Conservation (phyloP, 1,140 invertebrate species). For the Apis florea region DNA sequence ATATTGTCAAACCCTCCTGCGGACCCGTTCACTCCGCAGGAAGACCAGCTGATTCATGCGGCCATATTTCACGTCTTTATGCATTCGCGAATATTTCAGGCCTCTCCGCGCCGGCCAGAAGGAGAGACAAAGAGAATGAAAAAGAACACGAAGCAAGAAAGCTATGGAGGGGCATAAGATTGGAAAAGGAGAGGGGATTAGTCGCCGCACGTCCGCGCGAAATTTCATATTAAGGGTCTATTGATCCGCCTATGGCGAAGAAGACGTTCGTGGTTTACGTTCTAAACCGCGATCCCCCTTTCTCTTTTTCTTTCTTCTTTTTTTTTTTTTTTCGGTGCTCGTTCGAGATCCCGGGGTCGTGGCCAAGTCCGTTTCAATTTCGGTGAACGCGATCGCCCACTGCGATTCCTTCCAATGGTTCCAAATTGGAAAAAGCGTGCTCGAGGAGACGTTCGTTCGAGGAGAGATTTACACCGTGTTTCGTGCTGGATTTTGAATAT, state of each 20-base stretch:
- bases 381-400: not conserved
- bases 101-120: conserved; percentile 38
- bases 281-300: conserved; percentile 22
- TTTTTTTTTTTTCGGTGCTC: not conserved
- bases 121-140: conserved; percentile 24
- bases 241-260: conserved; percentile 50
- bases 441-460: not conserved
- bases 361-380: conserved; percentile 4
- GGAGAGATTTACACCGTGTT: too few relatives aligned
- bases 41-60: conserved; percentile 74
- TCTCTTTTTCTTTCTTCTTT: not conserved
- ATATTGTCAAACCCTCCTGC: conserved; percentile 74
- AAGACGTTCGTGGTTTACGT: conserved; percentile 53
- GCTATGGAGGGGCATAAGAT: conserved; percentile 8
- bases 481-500: too few relatives aligned
- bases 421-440: not conserved
- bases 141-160: not conserved
- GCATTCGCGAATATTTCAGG: conserved; percentile 71
- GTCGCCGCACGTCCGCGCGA: conserved; percentile 45
- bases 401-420: not conserved
- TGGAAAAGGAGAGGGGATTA: conserved; percentile 1
- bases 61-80: conserved; percentile 73
- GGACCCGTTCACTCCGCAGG: conserved; percentile 67
- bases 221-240: conserved; percentile 62
- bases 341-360: not conserved